These are phyloP conservation scores for Cheiracanthium punctorium DNA, from an alignment of 2,888 invertebrate genomes.

Conservation along the genomic window DNA sequence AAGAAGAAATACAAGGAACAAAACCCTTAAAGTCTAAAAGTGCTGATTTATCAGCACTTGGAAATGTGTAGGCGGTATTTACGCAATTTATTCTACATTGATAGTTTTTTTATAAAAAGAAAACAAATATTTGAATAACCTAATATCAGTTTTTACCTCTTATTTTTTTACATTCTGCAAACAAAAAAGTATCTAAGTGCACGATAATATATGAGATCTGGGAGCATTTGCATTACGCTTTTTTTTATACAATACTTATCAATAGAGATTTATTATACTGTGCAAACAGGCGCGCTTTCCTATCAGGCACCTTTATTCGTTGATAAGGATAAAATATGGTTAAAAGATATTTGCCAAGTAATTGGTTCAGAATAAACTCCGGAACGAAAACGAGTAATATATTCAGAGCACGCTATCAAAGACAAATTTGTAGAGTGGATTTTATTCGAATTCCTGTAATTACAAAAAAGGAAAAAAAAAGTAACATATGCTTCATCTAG, in stretches of 20 bases:
- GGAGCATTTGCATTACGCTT: too few relatives aligned
- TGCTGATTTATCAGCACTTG: too few relatives aligned
- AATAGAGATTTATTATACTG: neutral
- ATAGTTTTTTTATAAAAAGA: too few relatives aligned
- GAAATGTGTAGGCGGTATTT: too few relatives aligned
- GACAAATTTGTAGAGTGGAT: neutral
- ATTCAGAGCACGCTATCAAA: neutral
- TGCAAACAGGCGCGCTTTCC: neutral
- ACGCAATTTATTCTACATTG: too few relatives aligned
- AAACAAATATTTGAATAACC: too few relatives aligned
- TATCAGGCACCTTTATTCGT: neutral
- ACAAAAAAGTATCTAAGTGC: too few relatives aligned
- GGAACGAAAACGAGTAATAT: neutral
- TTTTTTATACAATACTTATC: neutral
- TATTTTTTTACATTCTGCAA: too few relatives aligned
- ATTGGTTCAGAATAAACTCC: neutral
- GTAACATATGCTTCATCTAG: neutral
- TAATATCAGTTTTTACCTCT: too few relatives aligned
- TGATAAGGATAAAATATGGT: neutral
- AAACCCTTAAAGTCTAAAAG: too few relatives aligned
- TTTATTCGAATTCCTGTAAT: neutral
- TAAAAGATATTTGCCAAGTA: neutral
- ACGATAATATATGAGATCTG: too few relatives aligned
- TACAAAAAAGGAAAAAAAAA: neutral
- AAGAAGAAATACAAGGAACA: too few relatives aligned